Evolutionary conservation across 1,140 invertebrate genomes (phyloP), one percentile per base, ranked within the genome.

Genomic region (Parapsyche elsis): DNA sequence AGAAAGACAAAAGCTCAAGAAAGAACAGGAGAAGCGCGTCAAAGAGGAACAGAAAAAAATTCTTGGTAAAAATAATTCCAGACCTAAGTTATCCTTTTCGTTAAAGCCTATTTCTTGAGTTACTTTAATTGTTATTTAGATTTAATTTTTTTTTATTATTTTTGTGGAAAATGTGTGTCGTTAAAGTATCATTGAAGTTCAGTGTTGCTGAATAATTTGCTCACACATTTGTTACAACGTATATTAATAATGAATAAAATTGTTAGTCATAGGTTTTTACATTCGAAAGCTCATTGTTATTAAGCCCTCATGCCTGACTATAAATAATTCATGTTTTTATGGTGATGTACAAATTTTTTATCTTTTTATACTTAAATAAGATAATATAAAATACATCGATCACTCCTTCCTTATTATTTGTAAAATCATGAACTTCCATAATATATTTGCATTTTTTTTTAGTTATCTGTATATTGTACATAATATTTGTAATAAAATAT

Each of bases 31-130:
- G 85, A 96, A 95, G 84, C 92, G 95, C 83, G 90, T 95, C 70
- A 97, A 97, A 89, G 95, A 97, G 88, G 97, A 98, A 89, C 97
- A 99, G 89, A 97, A 97, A 89, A 95, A 97, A 87, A 98, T 99
- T 84, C 91, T 98, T 84, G 97, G 97, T 84, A 99, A 98, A 91
- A 98, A 98, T 88, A 98, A 98, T 90, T 97, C 97, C 80, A 92
- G 97, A 88, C 97, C 97, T 75, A 97, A 97, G 90, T 90, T 98
- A 82, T 98, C 97, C 83, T 99, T 99, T 90, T 92, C 94, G 81
- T 89, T 98, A 83, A 96, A 96, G 88, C 93, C 94, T 83, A 90
- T 93, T 85, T 92, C 92, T 90, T 93, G 90, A 92, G 82, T 77
- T 71, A 75, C n/a, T 23, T 24, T 21, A n/a, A 45, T 45, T 75